These are phyloP conservation scores for Drosophila pandora DNA, from an alignment of 1,140 invertebrate genomes.

Conservation along the genomic window DNA sequence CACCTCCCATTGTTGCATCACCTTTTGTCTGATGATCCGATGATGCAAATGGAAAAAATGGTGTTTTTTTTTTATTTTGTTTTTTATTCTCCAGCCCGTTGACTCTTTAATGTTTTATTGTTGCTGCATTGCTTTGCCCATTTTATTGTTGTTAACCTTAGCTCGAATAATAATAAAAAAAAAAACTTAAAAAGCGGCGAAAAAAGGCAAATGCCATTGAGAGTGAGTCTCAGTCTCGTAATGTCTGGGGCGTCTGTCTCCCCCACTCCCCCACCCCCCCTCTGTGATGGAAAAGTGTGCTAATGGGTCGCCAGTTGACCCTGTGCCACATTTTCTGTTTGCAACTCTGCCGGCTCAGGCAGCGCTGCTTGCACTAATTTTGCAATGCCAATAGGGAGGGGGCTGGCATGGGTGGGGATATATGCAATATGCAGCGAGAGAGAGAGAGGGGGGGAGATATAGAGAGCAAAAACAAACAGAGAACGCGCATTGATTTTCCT, in stretches of 20 bases:
- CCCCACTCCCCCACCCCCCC: slow-evolving; percentile 4
- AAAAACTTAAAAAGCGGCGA: slow-evolving; percentile 2
- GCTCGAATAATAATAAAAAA: slow-evolving; percentile 33
- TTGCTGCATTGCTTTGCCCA: slow-evolving; percentile 51
- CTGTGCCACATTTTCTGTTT: slow-evolving; percentile 68
- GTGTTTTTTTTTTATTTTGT: slow-evolving; percentile 7
- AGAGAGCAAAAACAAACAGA: slow-evolving; percentile 16
- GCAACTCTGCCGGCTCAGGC: slow-evolving; percentile 26
- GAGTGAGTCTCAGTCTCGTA: slow-evolving; percentile 36
- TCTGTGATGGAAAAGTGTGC: slow-evolving; percentile 73
- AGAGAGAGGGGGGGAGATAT: no score
- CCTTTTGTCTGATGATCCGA: slow-evolving; percentile 23
- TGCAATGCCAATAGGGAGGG: slow-evolving; percentile 43
- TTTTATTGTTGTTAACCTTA: slow-evolving; percentile 78
- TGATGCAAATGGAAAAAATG: slow-evolving; percentile 23
- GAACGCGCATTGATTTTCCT: slow-evolving; percentile 66
- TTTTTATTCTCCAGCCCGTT: slow-evolving; percentile 7
- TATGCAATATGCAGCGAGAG: slow-evolving; percentile 22
- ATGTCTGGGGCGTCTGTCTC: slow-evolving; percentile 28
- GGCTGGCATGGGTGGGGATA: slow-evolving; percentile 13
- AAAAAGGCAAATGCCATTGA: slow-evolving; percentile 72
- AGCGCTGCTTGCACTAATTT: slow-evolving; percentile 67
- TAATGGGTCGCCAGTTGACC: slow-evolving; percentile 82
- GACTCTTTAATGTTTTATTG: slow-evolving; percentile 26
- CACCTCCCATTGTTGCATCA: neutral